Conservation (phyloP, 2,113 vertebrate species). For the Nestor notabilis region DNA sequence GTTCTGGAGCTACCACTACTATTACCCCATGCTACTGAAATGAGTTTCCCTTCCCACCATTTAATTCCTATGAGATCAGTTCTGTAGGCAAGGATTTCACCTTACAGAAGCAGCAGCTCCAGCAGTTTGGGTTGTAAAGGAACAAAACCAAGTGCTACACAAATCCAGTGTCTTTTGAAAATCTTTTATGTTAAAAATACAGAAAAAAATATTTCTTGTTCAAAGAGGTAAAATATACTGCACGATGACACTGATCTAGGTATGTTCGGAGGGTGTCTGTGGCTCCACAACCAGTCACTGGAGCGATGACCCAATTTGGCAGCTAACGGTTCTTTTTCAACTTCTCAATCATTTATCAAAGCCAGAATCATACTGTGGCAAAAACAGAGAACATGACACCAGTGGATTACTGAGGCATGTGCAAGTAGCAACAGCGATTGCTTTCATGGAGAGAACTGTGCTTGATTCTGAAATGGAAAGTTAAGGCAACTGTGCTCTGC, state of each 20-base stretch:
- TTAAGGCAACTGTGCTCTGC: not conserved
- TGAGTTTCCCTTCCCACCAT: not conserved
- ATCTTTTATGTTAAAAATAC: constrained; percentile 88
- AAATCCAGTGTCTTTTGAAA: constrained; percentile 74
- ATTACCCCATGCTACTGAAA: not conserved
- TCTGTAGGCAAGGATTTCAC: not conserved
- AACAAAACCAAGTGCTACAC: constrained; percentile 64
- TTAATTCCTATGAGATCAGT: not conserved
- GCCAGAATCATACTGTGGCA: constrained; percentile 95
- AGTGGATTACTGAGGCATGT: not conserved
- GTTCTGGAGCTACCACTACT: not conserved
- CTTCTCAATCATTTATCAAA: constrained; percentile 94
- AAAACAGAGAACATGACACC: constrained; percentile 57
- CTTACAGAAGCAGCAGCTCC: not conserved
- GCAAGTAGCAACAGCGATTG: not conserved
- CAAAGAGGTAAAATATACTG: constrained; percentile 81
- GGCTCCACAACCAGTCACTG: constrained; percentile 66
- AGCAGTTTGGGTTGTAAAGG: not conserved
- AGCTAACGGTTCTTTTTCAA: constrained; percentile 31
- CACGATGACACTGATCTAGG: constrained; percentile 63
- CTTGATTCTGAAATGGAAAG: not conserved
- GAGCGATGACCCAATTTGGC: constrained; percentile 59
- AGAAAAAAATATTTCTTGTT: constrained; percentile 84
- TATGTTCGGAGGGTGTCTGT: constrained; percentile 31
- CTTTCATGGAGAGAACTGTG: not conserved